Evolutionary conservation across 2,797 vertebrate species (phyloP).

Genomic region (Morelia viridis): DNA sequence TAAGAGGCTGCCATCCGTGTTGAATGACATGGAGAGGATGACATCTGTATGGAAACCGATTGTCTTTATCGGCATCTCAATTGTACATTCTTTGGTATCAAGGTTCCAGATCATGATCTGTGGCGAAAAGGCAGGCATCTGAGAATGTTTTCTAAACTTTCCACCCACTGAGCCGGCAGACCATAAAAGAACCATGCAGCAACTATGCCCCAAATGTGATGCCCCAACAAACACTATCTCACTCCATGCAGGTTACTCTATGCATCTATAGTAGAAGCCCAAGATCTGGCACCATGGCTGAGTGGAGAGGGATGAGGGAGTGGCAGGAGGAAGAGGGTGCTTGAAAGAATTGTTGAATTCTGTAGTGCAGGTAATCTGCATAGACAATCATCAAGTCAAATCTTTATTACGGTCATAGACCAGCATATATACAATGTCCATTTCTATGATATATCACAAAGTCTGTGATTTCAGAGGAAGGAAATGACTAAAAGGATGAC

Average conservation of each 20-base stretch:
- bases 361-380: neutral
- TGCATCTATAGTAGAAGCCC: neutral
- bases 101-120: constrained; percentile 96
- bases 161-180: neutral
- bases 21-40: constrained; percentile 92
- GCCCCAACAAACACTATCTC: neutral
- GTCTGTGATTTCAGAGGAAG: neutral
- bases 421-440: neutral
- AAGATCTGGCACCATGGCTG: neutral
- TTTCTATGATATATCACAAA: neutral
- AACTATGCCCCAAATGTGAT: neutral
- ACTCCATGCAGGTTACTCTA: too few relatives aligned
- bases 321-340: too few relatives aligned
- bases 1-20: constrained; percentile 84
- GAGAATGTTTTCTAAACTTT: neutral
- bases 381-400: neutral
- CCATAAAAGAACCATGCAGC: neutral
- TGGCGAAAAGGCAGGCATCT: constrained; percentile 36
- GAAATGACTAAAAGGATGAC: neutral
- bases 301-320: neutral
- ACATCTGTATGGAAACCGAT: constrained; percentile 84
- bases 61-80: constrained; percentile 81
- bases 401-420: neutral
- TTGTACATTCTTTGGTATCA: constrained; percentile 76
- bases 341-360: neutral